phyloP scores from a whole-genome alignment of 2,888 invertebrate genomes.

The Mallateleia sp. region DNA sequence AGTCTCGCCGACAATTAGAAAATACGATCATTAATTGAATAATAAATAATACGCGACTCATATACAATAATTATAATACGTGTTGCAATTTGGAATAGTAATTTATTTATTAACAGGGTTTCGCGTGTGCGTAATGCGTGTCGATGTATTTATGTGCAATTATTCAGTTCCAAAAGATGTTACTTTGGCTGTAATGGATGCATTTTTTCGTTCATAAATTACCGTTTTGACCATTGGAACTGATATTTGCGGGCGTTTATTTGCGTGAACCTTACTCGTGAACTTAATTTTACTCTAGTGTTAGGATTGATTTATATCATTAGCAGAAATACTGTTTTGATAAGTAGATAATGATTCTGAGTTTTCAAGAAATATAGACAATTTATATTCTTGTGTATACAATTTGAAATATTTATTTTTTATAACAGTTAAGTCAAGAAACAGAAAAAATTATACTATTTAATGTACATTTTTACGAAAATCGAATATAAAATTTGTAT shows the following conservation, averaged over 20 bases:
- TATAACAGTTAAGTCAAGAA: too few species aligned
- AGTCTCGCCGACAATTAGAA: slow-evolving; percentile 64
- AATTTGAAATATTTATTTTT: too few species aligned
- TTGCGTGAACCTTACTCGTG: too few species aligned
- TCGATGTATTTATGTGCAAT: slow-evolving; percentile 21
- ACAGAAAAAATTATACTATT: too few species aligned
- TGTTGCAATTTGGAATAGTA: slow-evolving; percentile 4
- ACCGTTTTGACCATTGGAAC: background rate
- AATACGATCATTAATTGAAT: slow-evolving; percentile 61
- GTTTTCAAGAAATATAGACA: too few species aligned
- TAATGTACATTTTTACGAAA: too few species aligned
- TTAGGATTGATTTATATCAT: too few species aligned
- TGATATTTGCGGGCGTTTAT: background rate
- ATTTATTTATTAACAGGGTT: slow-evolving; percentile 14
- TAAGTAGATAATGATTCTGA: too few species aligned
- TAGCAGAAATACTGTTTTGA: too few species aligned
- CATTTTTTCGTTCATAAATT: slow-evolving; percentile 6
- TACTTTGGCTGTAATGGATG: background rate
- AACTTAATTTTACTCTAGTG: background rate
- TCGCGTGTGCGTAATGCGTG: slow-evolving; percentile 43
- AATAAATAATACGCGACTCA: slow-evolving; percentile 43
- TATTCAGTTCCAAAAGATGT: slow-evolving; percentile 28
- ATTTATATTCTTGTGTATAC: too few species aligned
- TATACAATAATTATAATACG: slow-evolving; percentile 42
- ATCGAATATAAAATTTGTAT: too few species aligned